Evolutionary conservation across 2,113 vertebrate species (phyloP), one percentile per base, ranked within the genome.

Genomic region (Piaya cayana): DNA sequence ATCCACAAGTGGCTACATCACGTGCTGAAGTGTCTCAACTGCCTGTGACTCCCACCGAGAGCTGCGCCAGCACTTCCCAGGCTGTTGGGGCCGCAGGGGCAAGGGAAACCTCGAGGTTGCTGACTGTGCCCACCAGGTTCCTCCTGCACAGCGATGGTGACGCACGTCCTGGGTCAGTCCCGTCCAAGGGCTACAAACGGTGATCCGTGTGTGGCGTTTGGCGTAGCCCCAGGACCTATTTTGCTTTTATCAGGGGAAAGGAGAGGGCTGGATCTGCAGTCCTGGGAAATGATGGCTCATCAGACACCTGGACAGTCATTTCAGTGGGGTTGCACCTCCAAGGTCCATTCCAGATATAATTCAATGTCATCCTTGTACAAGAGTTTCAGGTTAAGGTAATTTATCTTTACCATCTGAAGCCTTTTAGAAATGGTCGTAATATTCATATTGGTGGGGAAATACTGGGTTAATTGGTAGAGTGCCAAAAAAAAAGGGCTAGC

Each of bases 401-500:
- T 34, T 42, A n/a, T 26, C 63, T 70, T 82, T 62, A 49, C 42
- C 32, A 6, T 5, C 34, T 4, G 9, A 58, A 81, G 45, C 36
- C 47, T 58, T 76, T 45, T 2, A 36, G 34, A 64, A 20, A 11
- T 39, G 60, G 34, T 47, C n/a, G 78, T 72, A 29, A 32, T 43
- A 30, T 34, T 84, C 39, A 7, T 37, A 12, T 27, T 43, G 49
- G 39, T 55, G 59, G 36, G 37, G 58, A 81, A 90, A 79, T 32
- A 56, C 27, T 19, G 39, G 22, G 64, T 86, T 80, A 80, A 34
- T 80, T 55, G 85, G 71, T 76, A 67, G 69, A 90, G 55, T 17
- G 45, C 86, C 75, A 67, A 93, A 94, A 88, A n/a, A 94, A 97
- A 96, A 74, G 94, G 95, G 93, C 96, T 92, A 94, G 95, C 95